Evolutionary conservation across 2,888 invertebrate species (phyloP).

Genomic region (Panopea generosa): DNA sequence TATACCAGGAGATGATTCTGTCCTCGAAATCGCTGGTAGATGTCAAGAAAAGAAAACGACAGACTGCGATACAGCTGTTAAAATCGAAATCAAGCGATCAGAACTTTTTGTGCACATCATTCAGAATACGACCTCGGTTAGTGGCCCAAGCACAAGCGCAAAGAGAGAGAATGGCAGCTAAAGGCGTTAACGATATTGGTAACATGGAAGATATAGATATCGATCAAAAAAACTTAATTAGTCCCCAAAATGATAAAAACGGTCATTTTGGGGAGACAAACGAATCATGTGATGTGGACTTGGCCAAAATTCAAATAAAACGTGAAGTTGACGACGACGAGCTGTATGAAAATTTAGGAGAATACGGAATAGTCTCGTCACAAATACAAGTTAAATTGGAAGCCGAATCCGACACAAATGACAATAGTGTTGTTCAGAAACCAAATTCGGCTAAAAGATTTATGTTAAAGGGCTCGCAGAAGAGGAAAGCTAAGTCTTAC

Average conservation of each 20-base stretch:
- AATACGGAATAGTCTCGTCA: too few relatives aligned
- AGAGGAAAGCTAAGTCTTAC: constrained; percentile 46
- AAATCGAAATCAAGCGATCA: constrained; percentile 70
- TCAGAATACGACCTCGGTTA: constrained; percentile 65
- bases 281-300: constrained; percentile 21
- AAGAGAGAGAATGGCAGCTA: constrained; percentile 46
- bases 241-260: constrained; percentile 65
- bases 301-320: constrained; percentile 32
- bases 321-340: constrained; percentile 39
- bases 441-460: constrained; percentile 25
- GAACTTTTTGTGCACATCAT: constrained; percentile 78
- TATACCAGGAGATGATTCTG: constrained; percentile 78
- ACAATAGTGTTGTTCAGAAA: background rate
- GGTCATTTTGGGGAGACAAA: constrained; percentile 55
- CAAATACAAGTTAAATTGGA: too few relatives aligned
- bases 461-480: constrained; percentile 49
- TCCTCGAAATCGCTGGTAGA: constrained; percentile 75
- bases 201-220: constrained; percentile 42
- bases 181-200: constrained; percentile 30
- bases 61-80: constrained; percentile 72
- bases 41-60: constrained; percentile 72
- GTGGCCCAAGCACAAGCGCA: constrained; percentile 64
- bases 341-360: too few relatives aligned
- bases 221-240: constrained; percentile 59
- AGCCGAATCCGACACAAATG: background rate